phyloP scores from a whole-genome alignment of 2,797 vertebrate genomes.

The Brachyrhaphis roseni region DNA sequence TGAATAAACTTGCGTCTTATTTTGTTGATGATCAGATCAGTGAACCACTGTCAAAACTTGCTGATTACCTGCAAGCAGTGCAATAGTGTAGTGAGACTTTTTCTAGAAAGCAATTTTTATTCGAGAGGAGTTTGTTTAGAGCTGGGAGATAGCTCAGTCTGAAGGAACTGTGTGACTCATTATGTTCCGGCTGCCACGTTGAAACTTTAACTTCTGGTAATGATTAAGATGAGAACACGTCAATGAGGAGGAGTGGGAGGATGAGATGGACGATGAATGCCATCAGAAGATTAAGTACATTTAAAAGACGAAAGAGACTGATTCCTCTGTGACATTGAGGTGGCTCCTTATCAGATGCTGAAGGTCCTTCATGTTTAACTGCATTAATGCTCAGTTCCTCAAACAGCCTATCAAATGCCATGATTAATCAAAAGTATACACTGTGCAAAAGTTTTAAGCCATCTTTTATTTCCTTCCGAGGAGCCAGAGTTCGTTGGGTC shows the following conservation, averaged over 20 bases:
- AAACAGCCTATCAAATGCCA: constrained; percentile 22
- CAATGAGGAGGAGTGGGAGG: constrained; percentile 54
- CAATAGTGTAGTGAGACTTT: not conserved
- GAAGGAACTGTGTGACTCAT: constrained; percentile 26
- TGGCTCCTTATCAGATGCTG: constrained; percentile 59
- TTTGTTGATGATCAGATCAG: not conserved
- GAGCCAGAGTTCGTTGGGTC: not conserved
- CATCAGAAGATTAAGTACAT: constrained; percentile 50
- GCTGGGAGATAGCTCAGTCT: constrained; percentile 10
- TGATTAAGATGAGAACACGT: constrained; percentile 59
- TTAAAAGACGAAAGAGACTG: constrained; percentile 53
- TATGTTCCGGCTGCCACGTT: constrained; percentile 15
- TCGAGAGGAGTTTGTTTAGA: constrained; percentile 1
- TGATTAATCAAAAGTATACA: constrained; percentile 54
- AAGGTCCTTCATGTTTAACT: constrained; percentile 55
- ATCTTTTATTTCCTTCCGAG: not conserved
- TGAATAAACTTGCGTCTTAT: not conserved
- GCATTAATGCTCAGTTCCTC: constrained; percentile 32
- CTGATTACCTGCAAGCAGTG: not conserved
- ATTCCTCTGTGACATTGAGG: constrained; percentile 51
- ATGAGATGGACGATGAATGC: constrained; percentile 59
- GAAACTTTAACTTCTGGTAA: constrained; percentile 36
- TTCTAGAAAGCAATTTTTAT: constrained; percentile 14
- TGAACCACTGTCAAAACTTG: not conserved
- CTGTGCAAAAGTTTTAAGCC: not conserved